Evolutionary conservation across 2,888 invertebrate species (phyloP), one percentile per base, ranked within the genome.

Genomic region (Brenthis ino): DNA sequence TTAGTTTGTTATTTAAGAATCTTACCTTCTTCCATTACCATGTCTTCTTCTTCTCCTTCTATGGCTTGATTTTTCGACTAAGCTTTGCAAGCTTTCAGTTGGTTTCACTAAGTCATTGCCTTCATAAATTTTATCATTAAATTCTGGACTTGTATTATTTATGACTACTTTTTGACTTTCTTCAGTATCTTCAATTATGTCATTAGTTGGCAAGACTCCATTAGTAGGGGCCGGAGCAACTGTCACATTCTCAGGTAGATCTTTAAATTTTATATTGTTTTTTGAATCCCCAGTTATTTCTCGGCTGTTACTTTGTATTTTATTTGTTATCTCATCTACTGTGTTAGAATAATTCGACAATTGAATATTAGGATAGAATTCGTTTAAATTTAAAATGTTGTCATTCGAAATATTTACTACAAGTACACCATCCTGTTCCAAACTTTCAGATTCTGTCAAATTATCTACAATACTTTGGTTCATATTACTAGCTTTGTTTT

Each of bases 261-360:
- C 88, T 80, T 93, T 93, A 13, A 87, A 82, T 77, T 91, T 93
- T 0, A 93, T 76, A 74, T 93, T 85, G 43, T 82, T 91, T 57
- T 91, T 93, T 24, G 85, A 84, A 77, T 93, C 93, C 11, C 93
- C 93, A 51, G 90, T 93, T 51, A 94, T 94, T 80, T 94, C 94
- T 72, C 93, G 80, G 72, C 93, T 93, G 65, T 94, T 93, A 73
- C 93, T 94, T 77, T 94, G 94, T 57, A 94, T 93, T 80, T 94
- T 94, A 69, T 93, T 93, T 6, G 90, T 89, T 1, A 89, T 87
- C 77, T 94, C 93, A 72, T 93, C 93, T 77, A 86, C 86, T 85
- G 88, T 91, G 61, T 84, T 88, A 6, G 88, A 85, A 71, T 84
- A 76, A 77, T 93, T 88, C 58, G 89, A 77, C 73, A 91, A 78